Percentiles rank a stretch among this genome's conserved stretches.
Conservation (phyloP, 2,888 invertebrate genomes). For the Acanthosepion lycidas region DNA sequence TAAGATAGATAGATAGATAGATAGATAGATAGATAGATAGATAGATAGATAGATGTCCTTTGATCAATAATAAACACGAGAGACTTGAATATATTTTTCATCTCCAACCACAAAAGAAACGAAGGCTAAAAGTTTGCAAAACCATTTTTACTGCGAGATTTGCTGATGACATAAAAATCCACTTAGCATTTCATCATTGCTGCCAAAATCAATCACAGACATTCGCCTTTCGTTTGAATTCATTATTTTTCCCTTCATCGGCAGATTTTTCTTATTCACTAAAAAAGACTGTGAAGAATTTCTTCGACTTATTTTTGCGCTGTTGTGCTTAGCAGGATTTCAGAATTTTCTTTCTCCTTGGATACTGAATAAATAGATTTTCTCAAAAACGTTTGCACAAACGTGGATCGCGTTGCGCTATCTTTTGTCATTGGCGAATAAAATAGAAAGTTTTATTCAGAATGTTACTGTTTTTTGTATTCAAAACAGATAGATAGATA, state of each 20-base stretch:
- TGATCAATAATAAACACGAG: neutral
- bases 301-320: neutral
- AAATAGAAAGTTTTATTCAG: too few relatives aligned
- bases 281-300: neutral
- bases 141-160: neutral
- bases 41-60: neutral
- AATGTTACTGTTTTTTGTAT: too few relatives aligned
- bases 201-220: neutral
- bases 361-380: neutral
- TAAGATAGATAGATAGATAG: neutral
- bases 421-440: neutral
- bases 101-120: neutral
- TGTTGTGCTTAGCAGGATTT: neutral
- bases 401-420: neutral
- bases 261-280: neutral
- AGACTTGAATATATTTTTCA: neutral
- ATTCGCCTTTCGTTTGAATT: neutral
- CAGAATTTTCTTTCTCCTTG: neutral
- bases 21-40: neutral
- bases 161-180: slow-evolving; percentile 20
- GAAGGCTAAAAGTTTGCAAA: neutral
- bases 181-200: neutral
- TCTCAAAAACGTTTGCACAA: neutral
- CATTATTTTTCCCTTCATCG: neutral
- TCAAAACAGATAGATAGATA: too few relatives aligned